Percentiles rank a stretch among this genome's conserved stretches.
phyloP scores from a whole-genome alignment of 92 coral and sea anemone genomes.

The Parazoanthus atlanticus region DNA sequence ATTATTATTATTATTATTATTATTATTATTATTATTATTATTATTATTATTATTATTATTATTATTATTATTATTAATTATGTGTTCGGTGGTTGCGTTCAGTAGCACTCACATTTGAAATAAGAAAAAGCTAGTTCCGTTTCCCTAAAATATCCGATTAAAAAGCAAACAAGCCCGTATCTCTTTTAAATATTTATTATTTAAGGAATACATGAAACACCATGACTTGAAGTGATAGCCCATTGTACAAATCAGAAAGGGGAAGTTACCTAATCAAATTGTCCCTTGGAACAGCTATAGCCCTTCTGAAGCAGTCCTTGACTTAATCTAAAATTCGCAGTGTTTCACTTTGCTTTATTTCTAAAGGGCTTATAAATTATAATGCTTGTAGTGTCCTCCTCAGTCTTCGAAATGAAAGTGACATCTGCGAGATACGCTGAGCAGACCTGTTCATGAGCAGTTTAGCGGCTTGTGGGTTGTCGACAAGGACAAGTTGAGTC shows the following conservation, averaged over 20 bases:
- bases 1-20: too few species aligned
- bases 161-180: not conserved
- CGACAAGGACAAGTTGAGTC: not conserved
- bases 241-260: not conserved
- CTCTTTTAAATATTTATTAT: constrained; percentile 22
- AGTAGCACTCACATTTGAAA: too few species aligned
- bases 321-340: not conserved
- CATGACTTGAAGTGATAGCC: constrained; percentile 10
- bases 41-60: too few species aligned
- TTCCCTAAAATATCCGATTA: too few species aligned
- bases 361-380: constrained; percentile 7
- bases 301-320: not conserved
- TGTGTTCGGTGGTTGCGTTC: too few species aligned
- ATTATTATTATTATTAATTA: too few species aligned
- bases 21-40: too few species aligned
- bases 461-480: not conserved
- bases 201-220: constrained; percentile 18
- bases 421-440: not conserved
- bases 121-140: too few species aligned
- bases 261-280: not conserved
- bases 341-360: not conserved
- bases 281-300: not conserved
- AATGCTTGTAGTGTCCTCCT: not conserved
- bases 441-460: not conserved
- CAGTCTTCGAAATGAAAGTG: not conserved